These are phyloP conservation scores for Epinephelus awoara DNA, from an alignment of 2,797 vertebrate species.

Conservation along the genomic window DNA sequence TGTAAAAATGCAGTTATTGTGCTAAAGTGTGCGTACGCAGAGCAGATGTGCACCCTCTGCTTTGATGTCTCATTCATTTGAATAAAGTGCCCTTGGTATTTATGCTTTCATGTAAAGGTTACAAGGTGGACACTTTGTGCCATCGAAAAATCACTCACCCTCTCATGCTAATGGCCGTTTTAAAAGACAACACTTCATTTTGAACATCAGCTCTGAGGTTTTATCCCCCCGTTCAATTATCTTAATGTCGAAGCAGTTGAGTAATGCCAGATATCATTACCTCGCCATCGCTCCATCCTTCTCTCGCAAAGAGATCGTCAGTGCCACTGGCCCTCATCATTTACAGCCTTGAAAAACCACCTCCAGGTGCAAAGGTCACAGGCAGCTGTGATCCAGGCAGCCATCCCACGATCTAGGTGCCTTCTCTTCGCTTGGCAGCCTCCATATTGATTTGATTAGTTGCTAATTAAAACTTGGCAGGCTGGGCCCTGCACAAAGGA, in stretches of 20 bases:
- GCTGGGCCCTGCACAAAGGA: slow-evolving; percentile 89
- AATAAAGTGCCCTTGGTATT: background rate
- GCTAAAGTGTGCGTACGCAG: background rate
- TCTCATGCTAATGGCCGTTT: slow-evolving; percentile 21
- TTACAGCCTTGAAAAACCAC: slow-evolving; percentile 44
- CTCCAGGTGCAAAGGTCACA: slow-evolving; percentile 69
- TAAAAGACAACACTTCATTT: slow-evolving; percentile 32
- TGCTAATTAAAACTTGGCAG: slow-evolving; percentile 95
- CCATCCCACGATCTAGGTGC: slow-evolving; percentile 53
- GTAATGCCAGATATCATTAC: slow-evolving; percentile 42
- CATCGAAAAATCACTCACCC: background rate
- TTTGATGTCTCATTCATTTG: slow-evolving; percentile 5
- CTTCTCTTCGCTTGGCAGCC: slow-evolving; percentile 82
- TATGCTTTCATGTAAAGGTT: slow-evolving; percentile 2
- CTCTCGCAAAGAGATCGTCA: slow-evolving; percentile 28
- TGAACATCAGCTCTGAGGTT: slow-evolving; percentile 13
- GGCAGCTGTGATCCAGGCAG: slow-evolving; percentile 66
- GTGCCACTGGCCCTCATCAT: slow-evolving; percentile 41
- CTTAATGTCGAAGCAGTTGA: slow-evolving; percentile 32
- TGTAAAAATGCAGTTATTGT: slow-evolving; percentile 8
- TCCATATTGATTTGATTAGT: slow-evolving; percentile 97
- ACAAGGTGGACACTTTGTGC: slow-evolving; percentile 6
- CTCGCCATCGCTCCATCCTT: slow-evolving; percentile 16
- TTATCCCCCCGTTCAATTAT: slow-evolving; percentile 20
- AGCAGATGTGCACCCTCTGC: slow-evolving; percentile 18